These are phyloP conservation scores for Drosophila bipectinata DNA, from an alignment of 1,140 invertebrate genomes.

Conservation along the genomic window DNA sequence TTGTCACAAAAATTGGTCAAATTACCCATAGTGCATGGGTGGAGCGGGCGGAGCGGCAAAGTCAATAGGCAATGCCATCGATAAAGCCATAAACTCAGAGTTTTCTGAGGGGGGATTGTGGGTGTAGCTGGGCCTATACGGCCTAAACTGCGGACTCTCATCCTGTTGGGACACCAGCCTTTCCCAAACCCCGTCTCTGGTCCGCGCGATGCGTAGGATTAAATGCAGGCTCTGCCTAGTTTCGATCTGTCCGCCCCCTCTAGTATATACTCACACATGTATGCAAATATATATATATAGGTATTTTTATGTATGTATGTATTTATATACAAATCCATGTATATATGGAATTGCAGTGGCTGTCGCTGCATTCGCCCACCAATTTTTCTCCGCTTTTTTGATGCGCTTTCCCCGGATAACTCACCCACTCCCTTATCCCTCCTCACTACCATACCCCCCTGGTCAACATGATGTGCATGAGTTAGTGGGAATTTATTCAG, in stretches of 20 bases:
- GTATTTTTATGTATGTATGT: constrained; percentile 6
- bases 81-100: constrained; percentile 66
- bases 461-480: constrained; percentile 15
- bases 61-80: constrained; percentile 81
- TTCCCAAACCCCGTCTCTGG: constrained; percentile 6
- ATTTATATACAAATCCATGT: constrained; percentile 21
- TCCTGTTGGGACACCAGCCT: background rate
- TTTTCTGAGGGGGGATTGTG: constrained; percentile 35
- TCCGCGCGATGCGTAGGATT: constrained; percentile 60
- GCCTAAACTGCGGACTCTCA: constrained; percentile 52
- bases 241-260: constrained; percentile 29
- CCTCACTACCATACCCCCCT: background rate
- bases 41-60: constrained; percentile 57
- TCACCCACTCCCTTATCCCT: background rate
- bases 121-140: constrained; percentile 23
- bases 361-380: constrained; percentile 38
- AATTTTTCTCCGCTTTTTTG: constrained; percentile 70
- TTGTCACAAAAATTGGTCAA: too few species aligned
- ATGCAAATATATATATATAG: constrained; percentile 13
- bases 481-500: constrained; percentile 59
- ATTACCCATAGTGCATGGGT: too few species aligned
- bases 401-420: constrained; percentile 43
- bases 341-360: constrained; percentile 9
- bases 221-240: constrained; percentile 67
- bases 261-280: constrained; percentile 10